phyloP scores from a whole-genome alignment of 37 sponge, comb jelly and placozoan genomes.

The Halichondria panicea region DNA sequence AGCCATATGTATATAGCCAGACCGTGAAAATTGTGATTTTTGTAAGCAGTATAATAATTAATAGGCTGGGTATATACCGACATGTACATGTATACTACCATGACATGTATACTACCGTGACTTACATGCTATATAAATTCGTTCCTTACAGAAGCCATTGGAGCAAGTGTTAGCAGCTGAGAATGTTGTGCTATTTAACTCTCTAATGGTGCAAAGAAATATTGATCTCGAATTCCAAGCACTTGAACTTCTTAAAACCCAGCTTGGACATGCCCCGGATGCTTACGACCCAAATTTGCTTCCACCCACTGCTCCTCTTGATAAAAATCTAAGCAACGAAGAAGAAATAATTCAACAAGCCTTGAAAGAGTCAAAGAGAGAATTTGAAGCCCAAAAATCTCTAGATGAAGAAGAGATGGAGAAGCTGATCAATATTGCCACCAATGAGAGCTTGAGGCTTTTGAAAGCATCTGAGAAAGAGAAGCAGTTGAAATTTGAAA shows the following conservation, averaged over 20 bases:
- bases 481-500: not conserved
- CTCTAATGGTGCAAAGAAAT: conserved; percentile 74
- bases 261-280: conserved; percentile 12
- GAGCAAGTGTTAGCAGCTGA: conserved; percentile 70
- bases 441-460: conserved; percentile 23
- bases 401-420: conserved; percentile 21
- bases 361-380: conserved; percentile 32
- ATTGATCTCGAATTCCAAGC: conserved; percentile 73
- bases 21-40: too few relatives aligned
- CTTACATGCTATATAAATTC: not conserved
- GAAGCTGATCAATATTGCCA: conserved; percentile 7
- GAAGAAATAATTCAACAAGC: conserved; percentile 30
- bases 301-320: not conserved
- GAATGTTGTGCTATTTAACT: conserved; percentile 75
- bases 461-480: not conserved
- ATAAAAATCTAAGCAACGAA: conserved; percentile 11
- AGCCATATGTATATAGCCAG: too few relatives aligned
- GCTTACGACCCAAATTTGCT: not conserved
- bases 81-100: not conserved
- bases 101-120: not conserved
- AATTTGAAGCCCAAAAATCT: conserved; percentile 19
- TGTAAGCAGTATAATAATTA: too few relatives aligned
- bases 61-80: not conserved
- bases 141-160: conserved; percentile 47
- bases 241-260: conserved; percentile 38